Base-by-base conservation (phyloP, 2,113 vertebrate species). In the Semnornis frantzii region DNA sequence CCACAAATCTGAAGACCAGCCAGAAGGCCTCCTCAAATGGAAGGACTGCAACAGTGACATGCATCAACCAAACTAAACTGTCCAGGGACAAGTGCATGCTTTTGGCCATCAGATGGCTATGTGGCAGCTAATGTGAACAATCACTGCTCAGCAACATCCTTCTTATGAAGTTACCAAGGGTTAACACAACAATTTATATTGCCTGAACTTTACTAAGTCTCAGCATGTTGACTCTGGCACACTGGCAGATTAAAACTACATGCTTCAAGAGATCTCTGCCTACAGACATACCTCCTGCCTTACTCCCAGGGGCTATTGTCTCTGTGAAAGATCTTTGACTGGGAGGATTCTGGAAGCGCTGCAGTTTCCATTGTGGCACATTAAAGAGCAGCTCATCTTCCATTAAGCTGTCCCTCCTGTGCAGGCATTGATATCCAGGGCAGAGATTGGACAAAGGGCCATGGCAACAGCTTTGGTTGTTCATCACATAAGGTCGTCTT, bases 241-340 rank as follows among this genome's bases (percentile, higher is more conserved):
- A 27, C 15, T 1, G 8, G 18, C 27, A 75, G 34, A 37, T 13
- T 15, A 48, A 15, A 87, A 15, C 54, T 11, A 2, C 3, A 3
- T 1, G 19, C 19, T 21, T 33, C 16, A 25, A 58, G 50, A 39
- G 27, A 77, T 28, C 14, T 44, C 16, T 24, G 7, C 79, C 54
- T 13, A 19, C 64, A 71, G 58, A 31, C 18, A 16, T 15, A 14
- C 8, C 48, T 46, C 71, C 7, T 33, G 48, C n/a, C 63, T 17
- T 0, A 0, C 55, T 82, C 68, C 44, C 1, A 4, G 25, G 8
- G n/a, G 28, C 6, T 37, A 5, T 0, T 3, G 48, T 8, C 23
- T 24, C 48, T 60, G 28, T 6, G 25, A 28, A 44, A 64, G 58
- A 30, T 2, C 15, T 17, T 44, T 27, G 44, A 13, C 1, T 44